Evolutionary conservation across 53 echinoderm and acorn worm genomes (phyloP).

Genomic region (Arbacia lixula): DNA sequence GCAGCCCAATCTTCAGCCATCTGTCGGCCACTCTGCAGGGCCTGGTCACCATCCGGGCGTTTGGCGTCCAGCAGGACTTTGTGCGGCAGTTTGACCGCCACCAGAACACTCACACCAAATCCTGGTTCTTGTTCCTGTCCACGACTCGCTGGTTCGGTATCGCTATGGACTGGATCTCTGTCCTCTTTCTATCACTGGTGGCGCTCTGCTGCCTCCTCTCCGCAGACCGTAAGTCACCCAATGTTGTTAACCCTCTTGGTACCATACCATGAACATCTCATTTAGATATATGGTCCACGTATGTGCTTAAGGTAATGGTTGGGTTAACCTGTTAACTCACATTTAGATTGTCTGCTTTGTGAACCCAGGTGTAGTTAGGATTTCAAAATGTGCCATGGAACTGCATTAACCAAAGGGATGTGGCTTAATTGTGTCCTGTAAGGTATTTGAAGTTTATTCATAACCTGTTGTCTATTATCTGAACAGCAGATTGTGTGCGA

Average conservation of each 20-base stretch:
- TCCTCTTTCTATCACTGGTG: slow-evolving; percentile 73
- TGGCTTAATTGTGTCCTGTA: no score
- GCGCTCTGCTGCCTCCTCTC: slow-evolving; percentile 74
- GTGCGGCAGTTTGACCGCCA: slow-evolving; percentile 65
- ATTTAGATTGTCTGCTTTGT: no score
- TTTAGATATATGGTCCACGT: no score
- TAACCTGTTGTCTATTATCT: no score
- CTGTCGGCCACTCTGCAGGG: slow-evolving; percentile 89
- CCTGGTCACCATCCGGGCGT: slow-evolving; percentile 84
- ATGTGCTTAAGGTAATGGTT: no score
- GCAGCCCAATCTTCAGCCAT: slow-evolving; percentile 96
- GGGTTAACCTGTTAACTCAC: no score
- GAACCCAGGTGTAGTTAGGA: no score
- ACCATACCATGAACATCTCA: background rate
- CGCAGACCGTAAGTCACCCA: slow-evolving; percentile 68
- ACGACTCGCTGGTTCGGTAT: slow-evolving; percentile 90
- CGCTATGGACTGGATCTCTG: slow-evolving; percentile 70
- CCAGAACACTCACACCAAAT: slow-evolving; percentile 83
- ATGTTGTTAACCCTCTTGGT: background rate
- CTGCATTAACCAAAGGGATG: no score
- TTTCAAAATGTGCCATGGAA: no score
- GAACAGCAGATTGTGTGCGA: no score
- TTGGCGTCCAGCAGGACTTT: slow-evolving; percentile 79
- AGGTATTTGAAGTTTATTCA: no score
- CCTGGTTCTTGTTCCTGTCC: slow-evolving; percentile 87